Evolutionary conservation across 2,797 vertebrate species (phyloP).

Genomic region (Neosalanx taihuensis): DNA sequence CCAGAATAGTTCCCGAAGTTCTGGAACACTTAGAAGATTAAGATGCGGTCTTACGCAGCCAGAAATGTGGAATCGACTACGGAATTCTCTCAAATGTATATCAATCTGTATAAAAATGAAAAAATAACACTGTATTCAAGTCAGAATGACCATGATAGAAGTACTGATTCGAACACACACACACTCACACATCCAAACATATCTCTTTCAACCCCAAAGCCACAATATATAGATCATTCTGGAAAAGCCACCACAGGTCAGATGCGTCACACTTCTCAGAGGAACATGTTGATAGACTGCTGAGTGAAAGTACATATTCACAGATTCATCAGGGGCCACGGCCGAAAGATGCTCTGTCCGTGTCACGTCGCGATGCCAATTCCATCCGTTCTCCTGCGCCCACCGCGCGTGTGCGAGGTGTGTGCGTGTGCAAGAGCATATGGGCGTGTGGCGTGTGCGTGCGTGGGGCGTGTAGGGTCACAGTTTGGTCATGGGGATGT

Average conservation of each 20-base stretch:
- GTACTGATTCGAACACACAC: neutral
- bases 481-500: slow-evolving; percentile 99
- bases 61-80: too few species aligned
- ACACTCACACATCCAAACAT: neutral
- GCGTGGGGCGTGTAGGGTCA: slow-evolving; percentile 63
- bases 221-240: neutral
- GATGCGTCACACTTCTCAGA: neutral
- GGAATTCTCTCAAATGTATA: neutral
- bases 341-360: neutral
- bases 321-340: neutral
- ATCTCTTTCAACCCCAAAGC: neutral
- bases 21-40: too few species aligned
- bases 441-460: neutral
- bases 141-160: slow-evolving; percentile 5
- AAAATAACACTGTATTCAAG: slow-evolving; percentile 7
- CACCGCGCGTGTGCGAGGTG: neutral
- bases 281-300: neutral
- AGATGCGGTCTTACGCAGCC: too few species aligned
- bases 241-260: neutral
- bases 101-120: slow-evolving; percentile 16
- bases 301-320: neutral
- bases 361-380: neutral
- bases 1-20: too few species aligned
- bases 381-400: neutral
- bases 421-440: neutral